Evolutionary conservation across 1,140 invertebrate species (phyloP), one percentile per base, ranked within the genome.

Genomic region (Drosophila micromelanica): DNA sequence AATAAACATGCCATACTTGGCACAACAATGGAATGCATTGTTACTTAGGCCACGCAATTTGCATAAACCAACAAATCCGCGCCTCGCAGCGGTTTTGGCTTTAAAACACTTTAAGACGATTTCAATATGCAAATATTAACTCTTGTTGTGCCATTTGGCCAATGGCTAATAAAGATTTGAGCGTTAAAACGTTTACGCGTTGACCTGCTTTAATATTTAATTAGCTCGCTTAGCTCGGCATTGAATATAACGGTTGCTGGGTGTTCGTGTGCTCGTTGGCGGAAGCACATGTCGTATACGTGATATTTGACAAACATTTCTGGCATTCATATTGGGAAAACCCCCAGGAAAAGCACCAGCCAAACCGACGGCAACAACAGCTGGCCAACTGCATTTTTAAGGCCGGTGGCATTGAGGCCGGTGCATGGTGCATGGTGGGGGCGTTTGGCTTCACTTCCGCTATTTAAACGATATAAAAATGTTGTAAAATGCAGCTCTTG

Each of bases 191-290:
- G 61, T 68, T 84, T 68, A 69, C 49, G 51, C 70, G 46, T 40
- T 87, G 71, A 86, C 74, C 81, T 68, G 62, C 67, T 81, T 87
- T 61, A 86, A 87, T 87, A 87, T 87, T 87, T 87, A 87, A 87
- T 86, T 78, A 78, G 82, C 32, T 43, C 37, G 30, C 57, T 56
- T 59, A 38, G 30, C 57, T 56, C 54, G 35, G 23, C 76, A 85
- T 65, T 72, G 67, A 72, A 68, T 72, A 48, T 64, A 55, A 65
- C 48, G 37, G 42, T 42, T 40, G 12, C 37, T 30, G 15, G n/a
- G 30, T 62, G 67, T 82, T 81, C 74, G 70, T 71, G 71, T 64
- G 81, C 73, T 72, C 35, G 8, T 15, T 61, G 59, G 42, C 78
- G 73, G 78, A 65, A 77, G 63, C 78, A 81, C 78, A 78, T 78